Percentiles rank a stretch among this genome's conserved stretches.
Evolutionary conservation across 1,140 invertebrate genomes (phyloP).

Genomic region (Zaprionus africanus): DNA sequence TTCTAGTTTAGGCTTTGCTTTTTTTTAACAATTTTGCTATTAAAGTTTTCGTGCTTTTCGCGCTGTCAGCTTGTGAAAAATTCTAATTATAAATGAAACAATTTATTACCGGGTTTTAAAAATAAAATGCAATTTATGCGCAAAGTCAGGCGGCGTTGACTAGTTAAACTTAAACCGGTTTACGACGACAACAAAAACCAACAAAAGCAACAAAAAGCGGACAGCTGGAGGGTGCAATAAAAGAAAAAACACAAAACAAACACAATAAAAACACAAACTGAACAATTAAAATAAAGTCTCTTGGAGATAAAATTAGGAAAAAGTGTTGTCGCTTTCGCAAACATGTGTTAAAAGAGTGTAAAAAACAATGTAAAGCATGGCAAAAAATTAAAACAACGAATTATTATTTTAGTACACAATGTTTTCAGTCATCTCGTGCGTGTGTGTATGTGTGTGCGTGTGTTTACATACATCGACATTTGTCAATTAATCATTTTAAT

Average conservation of each 20-base stretch:
- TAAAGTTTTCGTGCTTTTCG: constrained; percentile 32
- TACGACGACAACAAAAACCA: constrained; percentile 9
- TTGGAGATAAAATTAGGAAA: constrained; percentile 5
- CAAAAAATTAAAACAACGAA: constrained; percentile 14
- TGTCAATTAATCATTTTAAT: constrained; percentile 47
- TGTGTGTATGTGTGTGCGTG: constrained; percentile 15
- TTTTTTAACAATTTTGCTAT: constrained; percentile 23
- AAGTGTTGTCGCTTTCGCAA: constrained; percentile 21
- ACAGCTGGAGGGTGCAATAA: constrained; percentile 51
- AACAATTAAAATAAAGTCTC: constrained; percentile 27
- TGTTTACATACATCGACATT: constrained; percentile 43
- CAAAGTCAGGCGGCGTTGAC: constrained; percentile 58
- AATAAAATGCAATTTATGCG: constrained; percentile 77
- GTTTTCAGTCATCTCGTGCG: constrained; percentile 3
- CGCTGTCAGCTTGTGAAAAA: constrained; percentile 67
- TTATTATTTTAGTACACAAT: constrained; percentile 30
- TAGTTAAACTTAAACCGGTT: constrained; percentile 67
- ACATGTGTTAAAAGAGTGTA: constrained; percentile 53
- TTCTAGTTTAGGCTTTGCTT: constrained; percentile 27
- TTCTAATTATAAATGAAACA: constrained; percentile 79
- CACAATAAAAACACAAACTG: constrained; percentile 4
- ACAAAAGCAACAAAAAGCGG: constrained; percentile 40
- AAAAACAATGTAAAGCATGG: constrained; percentile 48
- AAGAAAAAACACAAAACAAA: constrained; percentile 38
- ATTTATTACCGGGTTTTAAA: constrained; percentile 79